phyloP scores from a whole-genome alignment of 2,888 invertebrate genomes.

The Agrotis puta region DNA sequence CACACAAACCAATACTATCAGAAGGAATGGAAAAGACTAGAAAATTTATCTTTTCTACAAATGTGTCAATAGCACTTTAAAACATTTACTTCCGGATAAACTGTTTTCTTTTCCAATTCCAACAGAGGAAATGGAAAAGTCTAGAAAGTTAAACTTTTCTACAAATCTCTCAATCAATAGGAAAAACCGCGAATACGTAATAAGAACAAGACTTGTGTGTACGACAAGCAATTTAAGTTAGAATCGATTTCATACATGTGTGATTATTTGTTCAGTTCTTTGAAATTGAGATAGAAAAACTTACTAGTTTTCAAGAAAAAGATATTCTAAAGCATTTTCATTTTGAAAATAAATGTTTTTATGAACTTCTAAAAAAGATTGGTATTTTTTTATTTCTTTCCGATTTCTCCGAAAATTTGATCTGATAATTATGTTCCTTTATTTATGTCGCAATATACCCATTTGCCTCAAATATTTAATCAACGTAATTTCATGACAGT shows the following conservation, averaged over 20 bases:
- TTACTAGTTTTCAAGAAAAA: neutral
- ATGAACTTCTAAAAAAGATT: no score
- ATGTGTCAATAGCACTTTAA: no score
- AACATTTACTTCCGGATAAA: neutral
- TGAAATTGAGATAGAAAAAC: neutral
- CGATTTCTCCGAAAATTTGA: no score
- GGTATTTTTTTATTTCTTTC: no score
- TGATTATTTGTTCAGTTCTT: constrained; percentile 12
- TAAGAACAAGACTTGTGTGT: constrained; percentile 29
- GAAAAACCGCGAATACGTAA: constrained; percentile 22
- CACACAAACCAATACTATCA: no score
- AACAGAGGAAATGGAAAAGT: constrained; percentile 36
- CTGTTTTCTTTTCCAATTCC: constrained; percentile 33
- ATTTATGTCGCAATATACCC: no score
- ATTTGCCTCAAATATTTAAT: no score
- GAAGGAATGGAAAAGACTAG: no score
- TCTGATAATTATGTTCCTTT: no score
- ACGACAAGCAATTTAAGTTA: constrained; percentile 62
- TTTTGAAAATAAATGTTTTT: no score
- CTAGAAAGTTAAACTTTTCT: constrained; percentile 27
- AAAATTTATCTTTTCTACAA: no score
- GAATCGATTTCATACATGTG: constrained; percentile 24
- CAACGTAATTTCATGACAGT: neutral
- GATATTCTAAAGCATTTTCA: neutral
- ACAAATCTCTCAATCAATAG: constrained; percentile 37